phyloP scores from a whole-genome alignment of 2,888 invertebrate species.

The Helleia helle region DNA sequence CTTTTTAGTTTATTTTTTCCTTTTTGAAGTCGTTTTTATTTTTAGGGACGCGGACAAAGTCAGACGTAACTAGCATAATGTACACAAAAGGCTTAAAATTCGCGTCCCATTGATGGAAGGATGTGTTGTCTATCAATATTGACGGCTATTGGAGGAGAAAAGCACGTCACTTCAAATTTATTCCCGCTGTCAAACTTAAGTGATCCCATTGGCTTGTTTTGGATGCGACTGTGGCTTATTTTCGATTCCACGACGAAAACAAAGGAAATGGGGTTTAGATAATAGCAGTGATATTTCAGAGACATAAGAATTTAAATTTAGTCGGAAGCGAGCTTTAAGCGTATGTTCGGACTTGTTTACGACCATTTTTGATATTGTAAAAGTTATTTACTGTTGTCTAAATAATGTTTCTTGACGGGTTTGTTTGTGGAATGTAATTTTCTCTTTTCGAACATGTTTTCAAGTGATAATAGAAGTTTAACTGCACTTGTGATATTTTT shows the following conservation, averaged over 20 bases:
- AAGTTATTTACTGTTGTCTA: too few species aligned
- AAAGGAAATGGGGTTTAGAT: conserved; percentile 4
- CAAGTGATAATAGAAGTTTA: too few species aligned
- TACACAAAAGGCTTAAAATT: not conserved
- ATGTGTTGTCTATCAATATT: conserved; percentile 39
- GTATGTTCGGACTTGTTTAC: conserved; percentile 3
- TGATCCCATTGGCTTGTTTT: conserved; percentile 16
- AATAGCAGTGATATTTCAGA: conserved; percentile 7
- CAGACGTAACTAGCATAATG: too few species aligned
- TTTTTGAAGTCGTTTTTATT: too few species aligned
- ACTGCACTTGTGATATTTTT: too few species aligned
- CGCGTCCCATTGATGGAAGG: not conserved
- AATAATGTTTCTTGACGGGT: too few species aligned
- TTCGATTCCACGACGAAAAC: conserved; percentile 4
- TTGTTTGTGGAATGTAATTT: conserved; percentile 1
- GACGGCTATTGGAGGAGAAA: conserved; percentile 40
- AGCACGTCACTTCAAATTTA: conserved; percentile 49
- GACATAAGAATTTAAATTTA: not conserved
- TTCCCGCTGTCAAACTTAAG: conserved; percentile 22
- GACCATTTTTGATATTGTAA: conserved; percentile 6
- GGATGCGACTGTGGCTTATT: not conserved
- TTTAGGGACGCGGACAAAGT: too few species aligned
- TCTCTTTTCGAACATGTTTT: too few species aligned
- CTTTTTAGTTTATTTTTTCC: too few species aligned
- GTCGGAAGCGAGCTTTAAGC: conserved; percentile 1